Evolutionary conservation across 2,113 vertebrate species (phyloP).

Genomic region (Craseonycteris thonglongyai): DNA sequence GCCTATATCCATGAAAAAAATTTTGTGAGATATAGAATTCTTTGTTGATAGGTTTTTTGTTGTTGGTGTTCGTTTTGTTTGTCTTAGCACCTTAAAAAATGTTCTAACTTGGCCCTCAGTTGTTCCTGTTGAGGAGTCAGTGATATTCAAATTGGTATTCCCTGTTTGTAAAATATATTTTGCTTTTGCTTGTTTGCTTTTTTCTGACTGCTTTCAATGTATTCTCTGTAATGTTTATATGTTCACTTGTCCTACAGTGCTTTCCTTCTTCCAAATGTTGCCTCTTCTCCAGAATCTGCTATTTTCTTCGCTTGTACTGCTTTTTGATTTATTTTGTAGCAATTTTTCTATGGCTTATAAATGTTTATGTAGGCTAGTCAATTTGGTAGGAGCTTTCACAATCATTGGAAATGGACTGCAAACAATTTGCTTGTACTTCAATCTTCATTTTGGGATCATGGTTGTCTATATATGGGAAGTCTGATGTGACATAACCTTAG

Average conservation of each 20-base stretch:
- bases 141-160: not conserved
- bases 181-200: not conserved
- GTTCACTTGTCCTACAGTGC: not conserved
- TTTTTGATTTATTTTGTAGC: not conserved
- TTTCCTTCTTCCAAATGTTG: not conserved
- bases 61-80: not conserved
- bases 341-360: not conserved
- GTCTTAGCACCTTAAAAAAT: not conserved
- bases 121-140: not conserved
- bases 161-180: not conserved
- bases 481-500: not conserved
- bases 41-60: not conserved
- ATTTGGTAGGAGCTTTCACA: not conserved
- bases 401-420: not conserved
- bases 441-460: not conserved
- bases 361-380: not conserved
- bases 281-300: not conserved
- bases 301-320: not conserved
- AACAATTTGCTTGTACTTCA: not conserved
- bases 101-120: not conserved
- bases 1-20: not conserved
- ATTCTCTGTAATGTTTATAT: not conserved
- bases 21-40: not conserved
- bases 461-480: not conserved
- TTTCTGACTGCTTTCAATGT: not conserved